phyloP scores from a whole-genome alignment of 1,140 invertebrate species.

The Phymastichus coffea region DNA sequence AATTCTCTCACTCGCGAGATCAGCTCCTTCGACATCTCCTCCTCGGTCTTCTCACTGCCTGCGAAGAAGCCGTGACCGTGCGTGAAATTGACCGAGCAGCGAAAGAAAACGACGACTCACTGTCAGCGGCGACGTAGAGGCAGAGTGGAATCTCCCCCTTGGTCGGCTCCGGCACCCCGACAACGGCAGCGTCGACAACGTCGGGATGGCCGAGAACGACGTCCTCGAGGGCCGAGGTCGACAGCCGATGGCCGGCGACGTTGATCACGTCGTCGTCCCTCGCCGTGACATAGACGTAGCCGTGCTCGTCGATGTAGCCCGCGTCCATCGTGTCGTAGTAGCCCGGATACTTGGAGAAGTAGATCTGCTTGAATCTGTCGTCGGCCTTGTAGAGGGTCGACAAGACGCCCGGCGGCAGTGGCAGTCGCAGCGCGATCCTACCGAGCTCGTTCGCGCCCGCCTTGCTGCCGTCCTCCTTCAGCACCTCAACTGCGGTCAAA shows the following conservation, averaged over 20 bases:
- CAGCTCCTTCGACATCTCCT: constrained; percentile 66
- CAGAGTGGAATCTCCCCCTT: constrained; percentile 90
- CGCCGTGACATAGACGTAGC: constrained; percentile 85
- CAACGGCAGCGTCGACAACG: constrained; percentile 80
- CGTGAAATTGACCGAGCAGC: not conserved
- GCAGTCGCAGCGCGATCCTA: constrained; percentile 80
- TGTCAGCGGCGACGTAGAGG: constrained; percentile 71
- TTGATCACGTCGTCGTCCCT: constrained; percentile 96
- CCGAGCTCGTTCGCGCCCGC: constrained; percentile 73
- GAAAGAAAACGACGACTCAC: constrained; percentile 29
- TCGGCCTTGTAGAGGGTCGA: constrained; percentile 80
- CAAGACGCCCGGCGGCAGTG: constrained; percentile 84
- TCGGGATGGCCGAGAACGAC: constrained; percentile 80
- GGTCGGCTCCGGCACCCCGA: constrained; percentile 83
- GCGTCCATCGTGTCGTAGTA: constrained; percentile 96
- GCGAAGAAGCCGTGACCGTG: constrained; percentile 10
- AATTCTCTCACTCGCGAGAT: constrained; percentile 73
- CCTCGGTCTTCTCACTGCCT: constrained; percentile 61
- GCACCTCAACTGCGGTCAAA: constrained; percentile 65
- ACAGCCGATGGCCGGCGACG: constrained; percentile 88
- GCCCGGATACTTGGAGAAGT: constrained; percentile 82
- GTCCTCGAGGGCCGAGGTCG: constrained; percentile 86
- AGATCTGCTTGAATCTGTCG: constrained; percentile 77
- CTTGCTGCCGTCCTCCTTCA: constrained; percentile 70
- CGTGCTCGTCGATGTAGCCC: constrained; percentile 80